Conservation (phyloP, 2,797 vertebrate genomes). For the Thunnus albacares region DNA sequence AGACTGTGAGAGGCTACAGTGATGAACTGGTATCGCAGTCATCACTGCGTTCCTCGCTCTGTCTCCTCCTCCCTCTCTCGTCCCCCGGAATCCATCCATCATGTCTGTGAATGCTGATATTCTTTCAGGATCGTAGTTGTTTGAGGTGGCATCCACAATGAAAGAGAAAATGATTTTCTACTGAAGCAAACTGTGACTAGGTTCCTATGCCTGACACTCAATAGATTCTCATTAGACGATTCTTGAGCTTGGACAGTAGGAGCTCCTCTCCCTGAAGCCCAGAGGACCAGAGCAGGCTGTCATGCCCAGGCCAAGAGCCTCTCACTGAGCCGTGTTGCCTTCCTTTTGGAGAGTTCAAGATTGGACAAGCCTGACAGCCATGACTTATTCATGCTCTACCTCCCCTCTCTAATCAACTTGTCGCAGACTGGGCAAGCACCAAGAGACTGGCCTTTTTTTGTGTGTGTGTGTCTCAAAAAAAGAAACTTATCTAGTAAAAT, state of each 20-base stretch:
- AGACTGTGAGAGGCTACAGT: conserved; percentile 24
- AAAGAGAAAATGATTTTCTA: conserved; percentile 17
- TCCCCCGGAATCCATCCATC: conserved; percentile 51
- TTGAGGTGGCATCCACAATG: conserved; percentile 19
- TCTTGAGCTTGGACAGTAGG: conserved; percentile 39
- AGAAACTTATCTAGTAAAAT: conserved; percentile 18
- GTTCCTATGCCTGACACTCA: conserved; percentile 42
- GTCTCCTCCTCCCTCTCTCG: conserved; percentile 30
- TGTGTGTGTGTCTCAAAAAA: conserved; percentile 3
- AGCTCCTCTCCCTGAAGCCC: conserved; percentile 43
- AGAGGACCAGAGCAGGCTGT: conserved; percentile 53
- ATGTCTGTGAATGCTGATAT: conserved; percentile 41
- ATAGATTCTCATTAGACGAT: conserved; percentile 52
- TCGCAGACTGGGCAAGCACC: conserved; percentile 31
- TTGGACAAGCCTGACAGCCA: conserved; percentile 44
- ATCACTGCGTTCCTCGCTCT: conserved; percentile 22
- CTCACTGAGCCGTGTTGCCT: conserved; percentile 42
- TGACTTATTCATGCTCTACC: conserved; percentile 59
- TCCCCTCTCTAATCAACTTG: conserved; percentile 42
- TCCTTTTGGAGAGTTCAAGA: conserved; percentile 43
- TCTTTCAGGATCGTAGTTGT: conserved; percentile 30
- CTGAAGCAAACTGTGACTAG: conserved; percentile 28
- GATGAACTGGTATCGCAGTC: conserved; percentile 46
- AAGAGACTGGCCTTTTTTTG: background rate
- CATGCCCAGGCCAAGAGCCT: conserved; percentile 54